Conservation (phyloP, 2,888 invertebrate species). For the Maniola hyperantus region DNA sequence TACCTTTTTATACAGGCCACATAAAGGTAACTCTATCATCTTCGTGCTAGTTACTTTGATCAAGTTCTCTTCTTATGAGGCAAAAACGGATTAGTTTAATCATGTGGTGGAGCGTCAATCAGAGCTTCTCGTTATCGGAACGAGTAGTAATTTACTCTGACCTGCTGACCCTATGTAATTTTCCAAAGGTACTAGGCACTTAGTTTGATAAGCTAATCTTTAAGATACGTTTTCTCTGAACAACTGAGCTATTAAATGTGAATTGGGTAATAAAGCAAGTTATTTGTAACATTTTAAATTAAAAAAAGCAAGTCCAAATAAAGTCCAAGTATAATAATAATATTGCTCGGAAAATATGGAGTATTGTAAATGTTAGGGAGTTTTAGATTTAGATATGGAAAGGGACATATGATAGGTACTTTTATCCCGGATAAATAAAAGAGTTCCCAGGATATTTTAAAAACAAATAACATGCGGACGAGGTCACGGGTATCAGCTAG, state of each 20-base stretch:
- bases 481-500: not conserved
- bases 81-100: constrained; percentile 78
- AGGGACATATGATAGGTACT: not conserved
- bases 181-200: constrained; percentile 47
- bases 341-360: too few relatives aligned
- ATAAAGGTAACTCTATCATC: constrained; percentile 43
- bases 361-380: too few relatives aligned
- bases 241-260: constrained; percentile 6
- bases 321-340: too few relatives aligned
- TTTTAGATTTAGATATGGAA: too few relatives aligned
- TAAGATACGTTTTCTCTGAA: constrained; percentile 36
- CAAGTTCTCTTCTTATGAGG: constrained; percentile 69
- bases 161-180: constrained; percentile 71
- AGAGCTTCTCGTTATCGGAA: constrained; percentile 73
- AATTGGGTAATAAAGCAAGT: too few relatives aligned
- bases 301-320: too few relatives aligned
- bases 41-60: constrained; percentile 61
- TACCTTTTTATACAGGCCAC: constrained; percentile 25
- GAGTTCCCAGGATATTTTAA: not conserved
- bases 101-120: constrained; percentile 73
- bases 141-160: constrained; percentile 71
- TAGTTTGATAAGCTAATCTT: constrained; percentile 49
- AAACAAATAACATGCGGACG: not conserved
- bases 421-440: not conserved
- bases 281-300: too few relatives aligned